phyloP scores from a whole-genome alignment of 2,888 invertebrate species.

The Gari tellinella region DNA sequence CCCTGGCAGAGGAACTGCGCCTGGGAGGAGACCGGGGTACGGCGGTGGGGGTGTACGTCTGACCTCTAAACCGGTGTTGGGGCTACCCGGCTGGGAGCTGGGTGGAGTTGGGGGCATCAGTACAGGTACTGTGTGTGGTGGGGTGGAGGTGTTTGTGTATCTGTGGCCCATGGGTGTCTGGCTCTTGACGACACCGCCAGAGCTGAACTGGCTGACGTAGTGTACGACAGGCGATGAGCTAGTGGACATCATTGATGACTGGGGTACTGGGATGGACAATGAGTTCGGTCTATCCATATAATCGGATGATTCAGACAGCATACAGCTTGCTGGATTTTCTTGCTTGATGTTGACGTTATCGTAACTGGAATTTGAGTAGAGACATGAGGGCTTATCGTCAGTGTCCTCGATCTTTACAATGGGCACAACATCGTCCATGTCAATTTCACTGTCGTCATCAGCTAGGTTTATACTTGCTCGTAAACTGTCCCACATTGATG shows the following conservation, averaged over 20 bases:
- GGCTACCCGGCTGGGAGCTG: slow-evolving; percentile 79
- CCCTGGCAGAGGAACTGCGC: slow-evolving; percentile 34
- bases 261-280: slow-evolving; percentile 66
- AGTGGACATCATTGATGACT: slow-evolving; percentile 51
- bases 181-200: slow-evolving; percentile 55
- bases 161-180: slow-evolving; percentile 33
- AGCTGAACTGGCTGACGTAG: slow-evolving; percentile 61
- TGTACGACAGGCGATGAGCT: slow-evolving; percentile 55
- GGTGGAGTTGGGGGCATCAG: slow-evolving; percentile 78
- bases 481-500: slow-evolving; percentile 80
- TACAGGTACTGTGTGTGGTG: slow-evolving; percentile 69
- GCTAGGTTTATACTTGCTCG: slow-evolving; percentile 73
- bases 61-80: slow-evolving; percentile 67
- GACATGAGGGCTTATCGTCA: slow-evolving; percentile 75
- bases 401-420: slow-evolving; percentile 73
- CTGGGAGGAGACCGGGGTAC: slow-evolving; percentile 72
- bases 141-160: slow-evolving; percentile 57
- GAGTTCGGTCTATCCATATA: slow-evolving; percentile 55
- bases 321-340: slow-evolving; percentile 62
- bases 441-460: slow-evolving; percentile 51
- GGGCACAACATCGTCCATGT: slow-evolving; percentile 51
- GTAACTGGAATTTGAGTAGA: slow-evolving; percentile 64
- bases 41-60: slow-evolving; percentile 78
- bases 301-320: slow-evolving; percentile 48
- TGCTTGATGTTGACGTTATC: slow-evolving; percentile 64